These are phyloP conservation scores for Athene cunicularia DNA, from an alignment of 2,113 vertebrate species.

Conservation along the genomic window DNA sequence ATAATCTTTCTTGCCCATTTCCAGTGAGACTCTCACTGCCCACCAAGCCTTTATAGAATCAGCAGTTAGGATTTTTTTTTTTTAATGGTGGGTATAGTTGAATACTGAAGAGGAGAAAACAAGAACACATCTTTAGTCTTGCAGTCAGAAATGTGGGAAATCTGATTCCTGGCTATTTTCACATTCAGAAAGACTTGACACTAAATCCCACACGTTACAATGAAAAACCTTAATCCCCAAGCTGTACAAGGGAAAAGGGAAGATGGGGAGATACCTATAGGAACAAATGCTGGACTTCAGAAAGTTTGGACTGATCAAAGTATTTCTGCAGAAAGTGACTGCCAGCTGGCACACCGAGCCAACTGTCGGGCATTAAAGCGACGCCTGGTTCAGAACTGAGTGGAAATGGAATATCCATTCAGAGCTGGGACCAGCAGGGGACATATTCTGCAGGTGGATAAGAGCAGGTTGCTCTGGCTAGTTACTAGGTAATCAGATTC, in stretches of 20 bases:
- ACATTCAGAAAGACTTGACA: neutral
- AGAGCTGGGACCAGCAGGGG: neutral
- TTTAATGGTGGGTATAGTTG: neutral
- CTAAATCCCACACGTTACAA: neutral
- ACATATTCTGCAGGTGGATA: neutral
- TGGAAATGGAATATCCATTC: neutral
- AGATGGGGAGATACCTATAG: fast-evolving
- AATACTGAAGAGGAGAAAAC: neutral
- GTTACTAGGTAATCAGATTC: conserved; percentile 5
- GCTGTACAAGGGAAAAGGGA: neutral
- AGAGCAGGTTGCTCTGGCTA: neutral
- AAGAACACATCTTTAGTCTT: neutral
- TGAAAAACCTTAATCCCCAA: neutral
- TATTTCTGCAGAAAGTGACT: neutral
- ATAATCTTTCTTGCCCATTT: neutral
- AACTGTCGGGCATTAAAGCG: neutral
- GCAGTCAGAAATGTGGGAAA: neutral
- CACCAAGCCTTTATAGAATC: neutral
- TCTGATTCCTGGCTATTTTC: neutral
- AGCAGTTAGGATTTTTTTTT: neutral
- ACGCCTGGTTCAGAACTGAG: neutral
- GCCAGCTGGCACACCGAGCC: neutral
- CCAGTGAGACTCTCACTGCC: neutral
- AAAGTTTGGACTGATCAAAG: neutral
- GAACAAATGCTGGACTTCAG: neutral